These are phyloP conservation scores for Bufotes viridis DNA, from an alignment of 2,797 vertebrate genomes.

Conservation along the genomic window DNA sequence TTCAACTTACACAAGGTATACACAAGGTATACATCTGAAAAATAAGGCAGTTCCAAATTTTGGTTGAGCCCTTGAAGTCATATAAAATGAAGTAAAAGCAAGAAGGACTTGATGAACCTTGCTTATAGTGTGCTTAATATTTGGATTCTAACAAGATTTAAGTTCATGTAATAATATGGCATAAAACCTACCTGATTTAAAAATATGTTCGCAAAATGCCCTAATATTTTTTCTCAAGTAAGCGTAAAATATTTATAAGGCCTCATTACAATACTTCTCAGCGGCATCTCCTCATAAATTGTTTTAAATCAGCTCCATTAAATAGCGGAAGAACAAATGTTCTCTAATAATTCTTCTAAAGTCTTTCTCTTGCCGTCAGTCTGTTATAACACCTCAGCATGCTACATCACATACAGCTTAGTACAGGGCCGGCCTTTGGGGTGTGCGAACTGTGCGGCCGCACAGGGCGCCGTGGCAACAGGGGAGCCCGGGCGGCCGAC, in stretches of 20 bases:
- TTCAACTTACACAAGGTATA: neutral
- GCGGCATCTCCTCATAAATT: constrained; percentile 11
- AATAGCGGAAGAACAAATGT: neutral
- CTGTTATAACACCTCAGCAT: neutral
- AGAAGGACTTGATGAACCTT: neutral
- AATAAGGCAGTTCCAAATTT: neutral
- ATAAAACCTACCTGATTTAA: neutral
- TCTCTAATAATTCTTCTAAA: constrained; percentile 8
- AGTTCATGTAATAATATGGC: neutral
- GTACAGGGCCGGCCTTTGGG: too few relatives aligned
- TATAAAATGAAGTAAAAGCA: neutral
- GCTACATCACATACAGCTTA: neutral
- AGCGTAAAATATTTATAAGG: constrained; percentile 17
- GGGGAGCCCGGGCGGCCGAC: too few relatives aligned
- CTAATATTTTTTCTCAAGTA: neutral
- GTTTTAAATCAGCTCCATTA: constrained; percentile 28
- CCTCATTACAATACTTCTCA: neutral
- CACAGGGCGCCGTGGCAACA: too few relatives aligned
- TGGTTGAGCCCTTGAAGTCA: neutral
- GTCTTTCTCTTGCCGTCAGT: neutral
- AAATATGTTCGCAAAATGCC: neutral
- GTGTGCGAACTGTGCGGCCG: too few relatives aligned
- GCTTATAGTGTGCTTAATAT: neutral
- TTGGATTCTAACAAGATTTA: neutral
- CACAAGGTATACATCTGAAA: neutral